Percentiles rank a stretch among this genome's conserved stretches.
phyloP scores from a whole-genome alignment of 2,797 vertebrate genomes.

The Lutjanus argentimaculatus region DNA sequence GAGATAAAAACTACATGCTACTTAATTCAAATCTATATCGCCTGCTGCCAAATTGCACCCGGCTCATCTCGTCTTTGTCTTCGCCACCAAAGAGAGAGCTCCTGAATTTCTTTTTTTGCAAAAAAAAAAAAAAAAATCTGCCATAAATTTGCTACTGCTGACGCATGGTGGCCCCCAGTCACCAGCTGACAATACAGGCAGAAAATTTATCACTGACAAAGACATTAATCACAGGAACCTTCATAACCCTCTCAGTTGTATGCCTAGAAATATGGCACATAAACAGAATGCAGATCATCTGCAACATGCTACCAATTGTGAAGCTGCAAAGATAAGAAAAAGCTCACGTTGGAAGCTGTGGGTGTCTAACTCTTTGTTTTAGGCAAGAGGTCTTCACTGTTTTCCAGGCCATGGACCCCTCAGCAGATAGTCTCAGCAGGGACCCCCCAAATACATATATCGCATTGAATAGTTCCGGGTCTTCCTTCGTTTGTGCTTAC shows the following conservation, averaged over 20 bases:
- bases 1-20: constrained; percentile 86
- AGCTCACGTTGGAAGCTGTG: constrained; percentile 7
- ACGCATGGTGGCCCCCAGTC: constrained; percentile 66
- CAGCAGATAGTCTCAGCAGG: no score
- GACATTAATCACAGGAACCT: constrained; percentile 46
- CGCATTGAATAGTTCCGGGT: no score
- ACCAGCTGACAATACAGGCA: constrained; percentile 58
- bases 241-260: constrained; percentile 25
- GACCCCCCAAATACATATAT: no score
- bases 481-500: no score
- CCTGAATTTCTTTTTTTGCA: constrained; percentile 56
- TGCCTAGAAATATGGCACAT: constrained; percentile 12
- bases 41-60: constrained; percentile 74
- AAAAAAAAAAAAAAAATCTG: constrained; percentile 29
- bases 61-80: constrained; percentile 79
- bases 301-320: neutral
- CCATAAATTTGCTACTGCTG: constrained; percentile 64
- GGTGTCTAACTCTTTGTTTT: constrained; percentile 1
- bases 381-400: neutral
- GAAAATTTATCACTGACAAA: constrained; percentile 51
- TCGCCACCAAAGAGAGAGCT: constrained; percentile 56
- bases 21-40: constrained; percentile 82
- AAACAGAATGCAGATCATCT: constrained; percentile 40
- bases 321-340: constrained; percentile 17
- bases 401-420: no score